Evolutionary conservation across 1,140 invertebrate species (phyloP).

Genomic region (Sarcophaga bullata): DNA sequence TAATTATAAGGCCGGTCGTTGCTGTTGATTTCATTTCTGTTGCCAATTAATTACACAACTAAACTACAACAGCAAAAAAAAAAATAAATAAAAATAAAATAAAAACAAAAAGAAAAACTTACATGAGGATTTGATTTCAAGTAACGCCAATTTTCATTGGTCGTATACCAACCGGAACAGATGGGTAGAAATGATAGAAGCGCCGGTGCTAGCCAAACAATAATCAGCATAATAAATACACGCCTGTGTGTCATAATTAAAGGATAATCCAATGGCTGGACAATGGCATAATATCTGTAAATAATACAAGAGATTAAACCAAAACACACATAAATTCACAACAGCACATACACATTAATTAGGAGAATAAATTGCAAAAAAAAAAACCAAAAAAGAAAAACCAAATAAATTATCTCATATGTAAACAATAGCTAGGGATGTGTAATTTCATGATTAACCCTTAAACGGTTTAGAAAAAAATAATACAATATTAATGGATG

Average conservation of each 20-base stretch:
- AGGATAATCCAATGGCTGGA: slow-evolving; percentile 88
- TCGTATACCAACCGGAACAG: slow-evolving; percentile 93
- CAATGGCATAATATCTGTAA: slow-evolving; percentile 85
- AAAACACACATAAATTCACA: background rate
- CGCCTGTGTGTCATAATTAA: slow-evolving; percentile 84
- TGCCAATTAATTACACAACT: slow-evolving; percentile 1
- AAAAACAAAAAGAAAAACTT: slow-evolving; percentile 44
- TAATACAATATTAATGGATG: too few relatives aligned
- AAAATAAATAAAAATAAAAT: background rate
- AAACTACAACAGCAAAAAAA: background rate
- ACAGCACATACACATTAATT: background rate
- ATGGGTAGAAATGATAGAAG: slow-evolving; percentile 95
- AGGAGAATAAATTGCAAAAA: background rate
- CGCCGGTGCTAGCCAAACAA: slow-evolving; percentile 92
- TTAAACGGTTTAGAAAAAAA: background rate
- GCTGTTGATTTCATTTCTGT: background rate
- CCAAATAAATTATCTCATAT: background rate
- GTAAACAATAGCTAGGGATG: too few relatives aligned
- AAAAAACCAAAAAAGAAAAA: background rate
- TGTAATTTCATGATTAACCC: background rate
- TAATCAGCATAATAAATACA: slow-evolving; percentile 80
- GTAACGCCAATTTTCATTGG: slow-evolving; percentile 79
- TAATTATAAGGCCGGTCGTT: too few relatives aligned
- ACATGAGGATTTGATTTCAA: slow-evolving; percentile 77
- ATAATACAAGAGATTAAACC: background rate